Evolutionary conservation across 2,888 invertebrate species (phyloP).

Genomic region (Sisyra terminalis): DNA sequence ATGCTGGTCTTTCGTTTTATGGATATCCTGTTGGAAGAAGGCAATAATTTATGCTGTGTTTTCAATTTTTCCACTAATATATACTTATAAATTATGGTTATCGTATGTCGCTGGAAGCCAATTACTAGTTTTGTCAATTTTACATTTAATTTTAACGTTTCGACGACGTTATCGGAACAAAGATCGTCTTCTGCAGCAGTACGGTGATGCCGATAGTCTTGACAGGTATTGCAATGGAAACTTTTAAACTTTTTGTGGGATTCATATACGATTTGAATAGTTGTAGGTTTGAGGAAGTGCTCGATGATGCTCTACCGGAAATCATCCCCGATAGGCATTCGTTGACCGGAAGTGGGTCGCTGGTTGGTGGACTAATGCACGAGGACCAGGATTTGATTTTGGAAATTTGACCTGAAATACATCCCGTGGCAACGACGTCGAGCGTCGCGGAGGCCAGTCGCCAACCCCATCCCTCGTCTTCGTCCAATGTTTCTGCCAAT

Average conservation of each 20-base stretch:
- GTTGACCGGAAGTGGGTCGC: background rate
- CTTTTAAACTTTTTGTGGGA: no score
- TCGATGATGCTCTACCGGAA: constrained; percentile 25
- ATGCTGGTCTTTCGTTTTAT: constrained; percentile 21
- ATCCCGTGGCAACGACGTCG: constrained; percentile 19
- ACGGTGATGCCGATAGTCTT: constrained; percentile 23
- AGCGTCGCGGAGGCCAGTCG: constrained; percentile 20
- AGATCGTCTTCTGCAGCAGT: constrained; percentile 19
- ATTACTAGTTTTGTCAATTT: constrained; percentile 26
- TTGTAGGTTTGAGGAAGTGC: constrained; percentile 23
- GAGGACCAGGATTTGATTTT: constrained; percentile 22
- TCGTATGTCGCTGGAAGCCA: constrained; percentile 32
- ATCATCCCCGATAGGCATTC: constrained; percentile 18
- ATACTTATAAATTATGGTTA: constrained; percentile 31
- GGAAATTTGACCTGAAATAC: constrained; percentile 25
- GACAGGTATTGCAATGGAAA: no score
- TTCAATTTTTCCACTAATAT: constrained; percentile 22
- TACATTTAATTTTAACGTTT: constrained; percentile 25
- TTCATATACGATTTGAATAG: constrained; percentile 13
- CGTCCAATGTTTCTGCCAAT: no score
- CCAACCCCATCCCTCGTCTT: no score
- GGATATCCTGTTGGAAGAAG: constrained; percentile 25
- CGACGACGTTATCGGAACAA: constrained; percentile 19
- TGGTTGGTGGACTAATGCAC: background rate
- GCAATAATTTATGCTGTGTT: constrained; percentile 22